Evolutionary conservation across 2,888 invertebrate genomes (phyloP), one percentile per base, ranked within the genome.

Genomic region (Mellilla xanthometata): DNA sequence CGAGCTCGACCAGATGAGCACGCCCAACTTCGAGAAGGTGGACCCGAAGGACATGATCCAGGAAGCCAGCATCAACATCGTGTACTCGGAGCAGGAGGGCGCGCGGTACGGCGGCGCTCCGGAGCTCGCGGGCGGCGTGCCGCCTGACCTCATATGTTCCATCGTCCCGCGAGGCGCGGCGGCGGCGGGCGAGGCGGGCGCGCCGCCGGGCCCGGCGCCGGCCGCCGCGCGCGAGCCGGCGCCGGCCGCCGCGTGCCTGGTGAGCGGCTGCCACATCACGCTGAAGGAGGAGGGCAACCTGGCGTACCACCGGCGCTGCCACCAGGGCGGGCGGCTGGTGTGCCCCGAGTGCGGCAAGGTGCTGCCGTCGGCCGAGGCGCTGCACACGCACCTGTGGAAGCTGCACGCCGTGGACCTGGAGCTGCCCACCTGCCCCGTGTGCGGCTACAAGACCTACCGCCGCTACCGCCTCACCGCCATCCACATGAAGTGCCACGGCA

Each of bases 321-420:
- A 95, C 62, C 73, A 80, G 41, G 81, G 82, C 59, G 75, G 76
- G 4, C 77, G 81, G 42, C 54, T 85, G 0, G 81, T 83, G 15
- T 96, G 96, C 76, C 92, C 91, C 0, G 94, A 95, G 68, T 96
- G 96, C 72, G 80, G 87, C 0, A 83, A 84, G 47, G 65, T 76
- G 8, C 91, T 90, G 62, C 60, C 72, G 0, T 90, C 90, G 5
- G 95, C 95, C 90, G 93, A 93, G 58, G 88, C 91, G 0, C 69
- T 96, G 8, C 93, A 94, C 49, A 92, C 93, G 2, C 97, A 97
- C 70, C 81, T 96, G 32, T 97, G 96, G 96, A 91, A 94, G 35
- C 67, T 82, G 0, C 96, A 97, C 71, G 88, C 91, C 32, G 91
- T 96, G 6, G 96, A 96, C 66, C 92, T 96, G 90, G 97, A 96